Evolutionary conservation across 2,113 vertebrate genomes (phyloP).

Genomic region (Nipponia nippon): DNA sequence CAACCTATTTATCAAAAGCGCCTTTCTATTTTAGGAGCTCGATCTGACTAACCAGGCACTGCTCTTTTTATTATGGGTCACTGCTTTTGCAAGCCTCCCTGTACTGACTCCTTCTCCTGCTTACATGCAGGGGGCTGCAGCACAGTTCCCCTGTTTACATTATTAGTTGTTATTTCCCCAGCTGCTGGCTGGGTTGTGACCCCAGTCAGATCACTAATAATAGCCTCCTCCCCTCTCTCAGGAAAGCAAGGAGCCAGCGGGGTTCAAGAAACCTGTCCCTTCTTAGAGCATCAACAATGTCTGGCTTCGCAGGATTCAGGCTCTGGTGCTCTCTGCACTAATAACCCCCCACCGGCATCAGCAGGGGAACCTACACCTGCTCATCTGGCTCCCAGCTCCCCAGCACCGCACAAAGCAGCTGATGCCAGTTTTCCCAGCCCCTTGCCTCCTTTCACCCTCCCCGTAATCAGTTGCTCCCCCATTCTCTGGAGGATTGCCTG

Average conservation of each 20-base stretch:
- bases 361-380: not conserved
- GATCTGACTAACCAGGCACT: constrained; percentile 6
- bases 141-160: constrained; percentile 8
- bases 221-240: not conserved
- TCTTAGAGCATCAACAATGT: constrained; percentile 4
- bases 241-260: not conserved
- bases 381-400: not conserved
- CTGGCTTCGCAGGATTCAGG: not conserved
- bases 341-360: not conserved
- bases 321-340: not conserved
- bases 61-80: constrained; percentile 41
- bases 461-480: not conserved
- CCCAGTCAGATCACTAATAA: constrained; percentile 19
- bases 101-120: constrained; percentile 15
- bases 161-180: constrained; percentile 47
- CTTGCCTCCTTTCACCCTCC: not conserved
- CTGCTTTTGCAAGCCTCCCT: constrained; percentile 25
- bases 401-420: not conserved
- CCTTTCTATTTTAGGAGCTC: constrained; percentile 6
- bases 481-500: not conserved
- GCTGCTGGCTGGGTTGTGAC: constrained; percentile 49
- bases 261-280: constrained; percentile 19
- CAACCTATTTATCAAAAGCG: not conserved
- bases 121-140: not conserved
- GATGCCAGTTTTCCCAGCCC: not conserved